phyloP scores from a whole-genome alignment of 2,113 vertebrate species.

The Theristicus caerulescens region DNA sequence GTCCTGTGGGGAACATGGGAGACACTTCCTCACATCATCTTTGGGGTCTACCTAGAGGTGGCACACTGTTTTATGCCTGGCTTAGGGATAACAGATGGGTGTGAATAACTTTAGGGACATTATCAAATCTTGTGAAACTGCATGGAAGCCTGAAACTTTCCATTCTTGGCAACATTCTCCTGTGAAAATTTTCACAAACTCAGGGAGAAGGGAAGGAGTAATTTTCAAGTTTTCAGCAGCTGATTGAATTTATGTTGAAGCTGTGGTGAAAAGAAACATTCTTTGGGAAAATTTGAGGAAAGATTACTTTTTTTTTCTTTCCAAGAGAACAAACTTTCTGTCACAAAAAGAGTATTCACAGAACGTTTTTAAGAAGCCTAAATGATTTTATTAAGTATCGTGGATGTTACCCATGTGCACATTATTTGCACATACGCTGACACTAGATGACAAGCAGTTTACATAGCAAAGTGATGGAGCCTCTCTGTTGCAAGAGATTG shows the following conservation, averaged over 20 bases:
- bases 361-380: neutral
- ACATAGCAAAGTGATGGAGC: neutral
- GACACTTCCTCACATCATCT: accelerated
- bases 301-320: neutral
- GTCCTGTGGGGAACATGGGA: neutral
- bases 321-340: neutral
- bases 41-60: neutral
- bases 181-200: neutral
- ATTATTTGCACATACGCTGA: neutral
- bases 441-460: neutral
- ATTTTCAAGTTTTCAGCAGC: neutral
- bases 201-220: neutral
- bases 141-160: neutral
- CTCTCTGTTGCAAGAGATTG: neutral
- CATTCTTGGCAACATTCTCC: neutral
- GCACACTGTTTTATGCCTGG: neutral
- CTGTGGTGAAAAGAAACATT: neutral
- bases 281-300: neutral
- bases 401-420: neutral
- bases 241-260: neutral
- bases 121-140: neutral
- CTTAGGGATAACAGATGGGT: neutral
- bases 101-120: neutral
- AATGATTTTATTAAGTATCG: neutral
- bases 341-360: neutral